Percentiles rank a stretch among this genome's conserved stretches.
Evolutionary conservation across 2,888 invertebrate species (phyloP).

Genomic region (Leptogaster cylindrica): DNA sequence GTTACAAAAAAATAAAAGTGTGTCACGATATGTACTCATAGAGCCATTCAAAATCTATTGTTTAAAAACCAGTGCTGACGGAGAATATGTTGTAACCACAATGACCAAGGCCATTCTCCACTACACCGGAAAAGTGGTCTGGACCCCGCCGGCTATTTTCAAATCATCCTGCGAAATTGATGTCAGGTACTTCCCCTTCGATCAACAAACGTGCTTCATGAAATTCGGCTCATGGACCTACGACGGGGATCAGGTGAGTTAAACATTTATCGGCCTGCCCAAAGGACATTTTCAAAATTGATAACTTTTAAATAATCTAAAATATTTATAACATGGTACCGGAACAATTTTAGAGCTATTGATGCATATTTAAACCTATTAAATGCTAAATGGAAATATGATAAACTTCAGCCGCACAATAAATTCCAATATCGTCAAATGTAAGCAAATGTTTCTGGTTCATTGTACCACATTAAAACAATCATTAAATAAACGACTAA

Average conservation of each 20-base stretch:
- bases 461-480: too few relatives aligned
- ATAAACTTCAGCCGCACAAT: neutral
- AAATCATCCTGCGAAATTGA: conserved; percentile 96
- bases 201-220: conserved; percentile 93
- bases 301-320: too few relatives aligned
- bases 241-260: conserved; percentile 84
- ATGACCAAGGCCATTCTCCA: conserved; percentile 95
- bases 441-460: neutral
- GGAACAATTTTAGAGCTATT: too few relatives aligned
- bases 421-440: neutral
- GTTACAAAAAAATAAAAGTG: neutral
- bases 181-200: conserved; percentile 92
- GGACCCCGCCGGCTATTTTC: conserved; percentile 98
- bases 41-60: neutral
- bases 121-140: conserved; percentile 87
- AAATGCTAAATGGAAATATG: too few relatives aligned
- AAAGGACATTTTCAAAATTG: too few relatives aligned
- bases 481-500: too few relatives aligned
- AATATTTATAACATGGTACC: too few relatives aligned
- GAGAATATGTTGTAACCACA: conserved; percentile 94
- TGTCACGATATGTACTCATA: neutral
- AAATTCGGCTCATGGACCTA: conserved; percentile 96
- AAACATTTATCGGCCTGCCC: too few relatives aligned
- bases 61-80: conserved; percentile 78
- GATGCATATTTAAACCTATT: too few relatives aligned